phyloP scores from a whole-genome alignment of 2,797 vertebrate species.

The Cynopterus sphinx region DNA sequence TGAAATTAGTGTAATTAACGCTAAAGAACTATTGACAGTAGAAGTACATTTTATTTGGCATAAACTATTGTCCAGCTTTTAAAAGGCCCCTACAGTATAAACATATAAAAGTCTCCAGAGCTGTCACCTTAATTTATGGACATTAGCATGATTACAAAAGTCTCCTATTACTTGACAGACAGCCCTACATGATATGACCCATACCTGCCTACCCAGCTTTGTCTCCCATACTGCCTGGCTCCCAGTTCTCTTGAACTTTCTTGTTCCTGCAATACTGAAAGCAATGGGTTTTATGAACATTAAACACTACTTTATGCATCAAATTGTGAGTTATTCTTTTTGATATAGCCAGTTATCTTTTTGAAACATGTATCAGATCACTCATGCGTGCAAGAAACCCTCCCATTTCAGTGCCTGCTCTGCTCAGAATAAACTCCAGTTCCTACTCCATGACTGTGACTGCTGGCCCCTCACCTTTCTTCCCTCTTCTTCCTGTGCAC shows the following conservation, averaged over 20 bases:
- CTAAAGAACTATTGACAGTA: neutral
- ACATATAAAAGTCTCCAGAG: neutral
- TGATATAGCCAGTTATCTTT: neutral
- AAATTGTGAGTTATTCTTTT: neutral
- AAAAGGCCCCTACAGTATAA: neutral
- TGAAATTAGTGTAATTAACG: constrained; percentile 49
- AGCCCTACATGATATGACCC: neutral
- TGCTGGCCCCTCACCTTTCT: neutral
- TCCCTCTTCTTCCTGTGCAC: rapidly evolving
- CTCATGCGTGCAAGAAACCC: neutral
- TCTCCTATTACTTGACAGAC: neutral
- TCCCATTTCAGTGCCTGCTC: neutral
- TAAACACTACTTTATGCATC: neutral
- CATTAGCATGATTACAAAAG: neutral
- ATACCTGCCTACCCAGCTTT: neutral
- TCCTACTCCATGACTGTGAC: rapidly evolving
- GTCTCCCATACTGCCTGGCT: neutral
- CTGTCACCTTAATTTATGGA: neutral
- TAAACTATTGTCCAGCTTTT: neutral
- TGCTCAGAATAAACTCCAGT: neutral
- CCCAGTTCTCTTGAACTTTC: neutral
- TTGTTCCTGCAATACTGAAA: neutral
- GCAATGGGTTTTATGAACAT: neutral
- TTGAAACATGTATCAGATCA: neutral
- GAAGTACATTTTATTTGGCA: neutral